These are phyloP conservation scores for Drosophila antonietae DNA, from an alignment of 2,888 invertebrate species.

Conservation along the genomic window DNA sequence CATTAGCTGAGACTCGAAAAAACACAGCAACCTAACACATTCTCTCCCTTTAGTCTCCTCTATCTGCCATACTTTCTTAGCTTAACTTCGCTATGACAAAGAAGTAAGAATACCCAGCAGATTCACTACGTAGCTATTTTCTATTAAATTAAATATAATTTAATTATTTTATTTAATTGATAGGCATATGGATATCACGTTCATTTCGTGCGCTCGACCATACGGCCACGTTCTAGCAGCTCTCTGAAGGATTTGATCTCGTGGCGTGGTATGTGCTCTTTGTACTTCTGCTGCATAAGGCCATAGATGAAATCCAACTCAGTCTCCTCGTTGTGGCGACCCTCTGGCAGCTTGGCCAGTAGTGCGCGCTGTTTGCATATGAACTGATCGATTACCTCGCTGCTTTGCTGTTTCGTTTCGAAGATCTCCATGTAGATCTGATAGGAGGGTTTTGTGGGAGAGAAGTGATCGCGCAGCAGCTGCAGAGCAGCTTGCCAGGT, in stretches of 20 bases:
- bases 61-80: neutral
- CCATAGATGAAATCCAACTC: constrained; percentile 82
- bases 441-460: constrained; percentile 81
- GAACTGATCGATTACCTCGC: constrained; percentile 74
- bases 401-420: constrained; percentile 61
- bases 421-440: constrained; percentile 82
- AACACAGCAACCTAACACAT: neutral
- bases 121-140: neutral
- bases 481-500: constrained; percentile 77
- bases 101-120: neutral
- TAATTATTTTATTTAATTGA: no score
- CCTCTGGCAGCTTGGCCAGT: constrained; percentile 81
- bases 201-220: constrained; percentile 68
- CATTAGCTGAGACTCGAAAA: neutral
- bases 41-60: neutral
- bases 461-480: constrained; percentile 81
- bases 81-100: neutral
- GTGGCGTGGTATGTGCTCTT: constrained; percentile 76
- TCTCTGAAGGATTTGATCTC: constrained; percentile 78
- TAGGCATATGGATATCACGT: no score
- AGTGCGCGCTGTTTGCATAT: constrained; percentile 81
- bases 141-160: no score
- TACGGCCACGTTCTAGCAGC: constrained; percentile 77
- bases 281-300: constrained; percentile 74
- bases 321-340: constrained; percentile 80